These are phyloP conservation scores for Philotrypesis tridentata DNA, from an alignment of 1,140 invertebrate species.

Conservation along the genomic window DNA sequence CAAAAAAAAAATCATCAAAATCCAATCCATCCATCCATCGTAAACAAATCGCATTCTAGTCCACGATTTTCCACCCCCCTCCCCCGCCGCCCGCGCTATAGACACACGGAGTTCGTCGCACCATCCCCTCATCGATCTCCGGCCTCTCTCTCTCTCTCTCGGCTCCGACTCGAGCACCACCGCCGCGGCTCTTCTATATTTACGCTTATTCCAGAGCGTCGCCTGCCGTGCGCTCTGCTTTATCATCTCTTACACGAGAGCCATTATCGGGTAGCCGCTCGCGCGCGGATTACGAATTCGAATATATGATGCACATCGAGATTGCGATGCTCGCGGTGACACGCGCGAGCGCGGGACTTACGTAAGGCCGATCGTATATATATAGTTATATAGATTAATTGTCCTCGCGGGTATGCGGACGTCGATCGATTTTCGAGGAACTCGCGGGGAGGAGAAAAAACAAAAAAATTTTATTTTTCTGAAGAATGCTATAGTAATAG, in stretches of 20 bases:
- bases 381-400: too few species aligned
- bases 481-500: too few species aligned
- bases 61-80: neutral
- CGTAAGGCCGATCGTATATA: too few species aligned
- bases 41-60: neutral
- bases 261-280: neutral
- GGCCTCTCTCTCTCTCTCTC: too few species aligned
- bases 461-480: too few species aligned
- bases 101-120: neutral
- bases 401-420: too few species aligned
- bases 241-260: neutral
- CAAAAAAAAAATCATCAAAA: neutral
- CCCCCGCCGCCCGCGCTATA: neutral
- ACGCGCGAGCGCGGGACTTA: neutral
- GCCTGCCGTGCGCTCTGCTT: neutral
- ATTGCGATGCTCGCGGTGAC: too few species aligned
- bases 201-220: neutral
- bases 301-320: too few species aligned
- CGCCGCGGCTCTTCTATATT: neutral
- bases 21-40: too few species aligned
- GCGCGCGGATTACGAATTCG: neutral
- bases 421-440: neutral
- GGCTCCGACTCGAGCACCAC: neutral
- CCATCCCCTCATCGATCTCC: conserved; percentile 9
- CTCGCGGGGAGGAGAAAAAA: too few species aligned